phyloP scores from a whole-genome alignment of 1,140 invertebrate species.

The Nilaparvata lugens region DNA sequence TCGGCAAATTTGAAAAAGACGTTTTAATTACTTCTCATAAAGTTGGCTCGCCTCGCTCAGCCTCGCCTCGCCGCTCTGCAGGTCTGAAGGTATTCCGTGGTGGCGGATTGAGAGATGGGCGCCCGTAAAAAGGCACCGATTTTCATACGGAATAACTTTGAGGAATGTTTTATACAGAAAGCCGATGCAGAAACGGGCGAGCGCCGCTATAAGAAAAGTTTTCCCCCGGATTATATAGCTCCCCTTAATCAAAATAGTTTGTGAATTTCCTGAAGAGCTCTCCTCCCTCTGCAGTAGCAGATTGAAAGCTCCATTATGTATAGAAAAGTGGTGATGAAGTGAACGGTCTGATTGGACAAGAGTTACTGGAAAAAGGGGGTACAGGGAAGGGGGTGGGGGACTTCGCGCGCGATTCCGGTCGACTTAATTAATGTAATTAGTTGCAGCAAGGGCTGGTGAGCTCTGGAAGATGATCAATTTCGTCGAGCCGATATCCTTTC shows the following conservation, averaged over 20 bases:
- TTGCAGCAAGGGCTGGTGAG: not conserved
- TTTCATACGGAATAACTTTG: slow-evolving; percentile 6
- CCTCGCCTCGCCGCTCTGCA: not conserved
- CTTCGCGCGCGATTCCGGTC: not conserved
- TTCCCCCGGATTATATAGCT: slow-evolving; percentile 1
- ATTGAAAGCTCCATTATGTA: slow-evolving; percentile 2
- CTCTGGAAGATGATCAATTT: not conserved
- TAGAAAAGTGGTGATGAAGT: not conserved
- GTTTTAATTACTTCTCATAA: slow-evolving; percentile 6
- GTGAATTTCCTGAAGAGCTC: not conserved
- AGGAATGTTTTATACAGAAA: slow-evolving; percentile 3
- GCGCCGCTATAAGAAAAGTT: slow-evolving; percentile 1
- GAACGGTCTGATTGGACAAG: not conserved
- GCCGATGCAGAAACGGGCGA: not conserved
- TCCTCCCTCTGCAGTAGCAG: not conserved
- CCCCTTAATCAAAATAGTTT: slow-evolving; percentile 6
- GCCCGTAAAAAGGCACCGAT: not conserved
- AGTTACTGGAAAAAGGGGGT: not conserved
- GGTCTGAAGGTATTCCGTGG: not conserved
- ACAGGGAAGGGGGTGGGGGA: not conserved
- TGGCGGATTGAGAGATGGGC: not conserved
- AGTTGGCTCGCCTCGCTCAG: not conserved
- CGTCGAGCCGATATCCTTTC: not conserved
- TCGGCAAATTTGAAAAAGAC: slow-evolving; percentile 1
- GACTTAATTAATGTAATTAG: not conserved